Evolutionary conservation across 2,113 vertebrate species (phyloP), one percentile per base, ranked within the genome.

Genomic region (Panurus biarmicus): DNA sequence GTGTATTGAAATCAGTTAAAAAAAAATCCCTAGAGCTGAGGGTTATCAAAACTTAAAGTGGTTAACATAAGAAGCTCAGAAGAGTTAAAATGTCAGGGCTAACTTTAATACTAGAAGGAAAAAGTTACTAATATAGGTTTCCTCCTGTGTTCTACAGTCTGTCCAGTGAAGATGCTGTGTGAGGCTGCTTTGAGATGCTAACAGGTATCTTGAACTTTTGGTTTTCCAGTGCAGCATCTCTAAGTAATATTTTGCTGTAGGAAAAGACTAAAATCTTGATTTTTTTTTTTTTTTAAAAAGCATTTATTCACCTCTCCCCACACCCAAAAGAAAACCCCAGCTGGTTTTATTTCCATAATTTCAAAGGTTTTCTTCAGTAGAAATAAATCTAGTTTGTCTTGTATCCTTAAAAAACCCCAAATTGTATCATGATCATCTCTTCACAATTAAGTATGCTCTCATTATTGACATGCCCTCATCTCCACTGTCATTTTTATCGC

Each of bases 111-210:
- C 85, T 96, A 92, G 96, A 97, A 96, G 56, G 94, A 83, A 96
- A 96, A 96, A 96, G 87, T 95, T 96, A 96, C 95, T 96, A 96
- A 96, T 95, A 94, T 94, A 95, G 96, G 96, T 96, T 97, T 96
- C 96, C 95, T 97, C 94, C 95, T 97, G 96, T 96, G 95, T 97
- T 94, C 94, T 96, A 92, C 93, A 96, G 95, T 96, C 94, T 96
- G 95, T 96, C 96, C 93, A 96, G 93, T 96, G 96, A 97, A 97
- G 95, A 96, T 95, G 96, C 95, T 97, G 96, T 96, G 95, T 95
- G 96, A 95, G 95, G 94, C 92, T 97, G 93, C 95, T 96, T 96
- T 96, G 96, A 96, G 94, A 96, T 97, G 96, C 92, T 96, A 94
- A 95, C 94, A 95, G 95, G 95, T 96, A 95, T 94, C 94, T 96